Evolutionary conservation across 1,140 invertebrate species (phyloP).

Genomic region (Lepidurus packardi): DNA sequence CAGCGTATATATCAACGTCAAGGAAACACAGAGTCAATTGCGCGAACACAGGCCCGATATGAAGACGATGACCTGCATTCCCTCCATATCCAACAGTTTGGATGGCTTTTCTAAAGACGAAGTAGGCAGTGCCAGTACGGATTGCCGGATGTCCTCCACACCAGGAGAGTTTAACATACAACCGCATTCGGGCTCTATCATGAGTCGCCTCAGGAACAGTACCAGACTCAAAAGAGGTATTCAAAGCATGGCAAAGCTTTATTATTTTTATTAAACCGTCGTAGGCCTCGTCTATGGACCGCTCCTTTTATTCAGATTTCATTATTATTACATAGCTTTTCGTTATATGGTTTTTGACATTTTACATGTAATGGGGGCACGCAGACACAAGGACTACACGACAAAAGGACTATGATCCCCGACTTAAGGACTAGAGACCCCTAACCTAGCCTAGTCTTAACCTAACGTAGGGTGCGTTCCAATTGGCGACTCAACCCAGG

Average conservation of each 20-base stretch:
- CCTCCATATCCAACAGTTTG: background rate
- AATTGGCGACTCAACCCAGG: too few species aligned
- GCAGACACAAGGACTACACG: too few species aligned
- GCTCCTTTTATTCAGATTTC: background rate
- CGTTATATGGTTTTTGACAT: background rate
- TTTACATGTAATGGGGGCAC: background rate
- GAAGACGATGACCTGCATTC: background rate
- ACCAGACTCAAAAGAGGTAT: background rate
- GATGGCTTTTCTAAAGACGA: background rate
- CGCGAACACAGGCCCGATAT: constrained; percentile 52
- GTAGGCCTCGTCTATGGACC: background rate
- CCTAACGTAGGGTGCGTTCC: too few species aligned
- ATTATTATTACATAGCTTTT: background rate
- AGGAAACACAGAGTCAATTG: constrained; percentile 85
- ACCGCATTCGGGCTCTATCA: background rate
- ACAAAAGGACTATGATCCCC: too few species aligned
- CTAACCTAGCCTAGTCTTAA: too few species aligned
- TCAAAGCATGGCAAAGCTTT: background rate
- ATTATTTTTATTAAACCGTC: background rate
- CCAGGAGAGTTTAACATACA: background rate
- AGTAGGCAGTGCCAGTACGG: constrained; percentile 8
- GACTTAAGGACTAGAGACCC: too few species aligned
- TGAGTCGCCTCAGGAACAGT: constrained; percentile 6
- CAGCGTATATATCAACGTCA: constrained; percentile 96
- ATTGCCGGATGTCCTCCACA: background rate